Base-by-base conservation (phyloP, 35 echinoderm and acorn worm genomes). In the Lytechinus pictus region DNA sequence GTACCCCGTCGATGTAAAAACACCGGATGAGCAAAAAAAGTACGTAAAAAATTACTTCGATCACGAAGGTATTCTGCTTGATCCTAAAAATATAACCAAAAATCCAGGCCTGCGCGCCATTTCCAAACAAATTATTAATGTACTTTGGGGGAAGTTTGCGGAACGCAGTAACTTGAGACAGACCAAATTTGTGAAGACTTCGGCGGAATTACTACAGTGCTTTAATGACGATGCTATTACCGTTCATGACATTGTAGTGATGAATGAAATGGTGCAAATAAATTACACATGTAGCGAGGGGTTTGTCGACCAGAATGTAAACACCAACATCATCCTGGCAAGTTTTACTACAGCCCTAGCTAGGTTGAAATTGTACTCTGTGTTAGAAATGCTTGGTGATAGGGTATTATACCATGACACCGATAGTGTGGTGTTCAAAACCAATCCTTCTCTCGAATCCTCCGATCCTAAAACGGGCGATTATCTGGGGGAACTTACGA, bases 361-460 rank as follows among this genome's bases (percentile, higher is more conserved):
- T 2, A 52, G 96, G 21, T 54, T 99, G n/a, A 97, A 97, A 60
- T 54, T 99, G 9, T 97, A 99, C 51, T 89, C 89, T 51, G 27
- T 97, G 3, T 3, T 96, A 19, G 96, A 99, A 86, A 55, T 86
- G 27, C 55, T 98, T 27, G 86, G 94, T 13, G 94, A 95, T 24
- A 52, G 56, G 10, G 93, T 96, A 0, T 51, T 99, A 9, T 99
- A 99, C 60, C 95, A 95, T 58, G 98, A 99, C 57, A 96, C 97
- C 6, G 97, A 98, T 24, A 95, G 94, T 89, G 90, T 97, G 3
- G 94, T 98, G 4, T 97, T 96, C 21, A 55, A 5, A 27, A 93
- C 91, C 0, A 56, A 52, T 95, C 11, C 57, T 55, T 27, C 57
- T 27, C 94, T 11, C 52, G 54, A 95, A 96, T n/a, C 21, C 53